Evolutionary conservation across 2,797 vertebrate species (phyloP).

Genomic region (Triplophysa yarkandensis): DNA sequence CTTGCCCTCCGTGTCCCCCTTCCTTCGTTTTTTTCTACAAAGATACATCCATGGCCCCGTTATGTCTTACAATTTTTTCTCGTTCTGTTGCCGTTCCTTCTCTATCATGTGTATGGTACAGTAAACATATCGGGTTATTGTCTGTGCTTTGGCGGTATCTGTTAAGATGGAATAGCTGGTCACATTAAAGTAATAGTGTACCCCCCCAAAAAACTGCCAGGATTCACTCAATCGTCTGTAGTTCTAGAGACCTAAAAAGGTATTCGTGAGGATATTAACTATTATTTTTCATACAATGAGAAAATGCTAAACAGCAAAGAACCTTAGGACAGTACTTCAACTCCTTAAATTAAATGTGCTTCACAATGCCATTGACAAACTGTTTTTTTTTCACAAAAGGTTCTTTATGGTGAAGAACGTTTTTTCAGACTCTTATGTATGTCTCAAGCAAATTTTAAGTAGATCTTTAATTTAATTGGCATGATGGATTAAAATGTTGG

Average conservation of each 20-base stretch:
- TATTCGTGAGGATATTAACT: neutral
- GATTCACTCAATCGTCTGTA: neutral
- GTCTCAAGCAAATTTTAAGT: too few species aligned
- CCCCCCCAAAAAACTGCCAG: neutral
- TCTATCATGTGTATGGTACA: conserved; percentile 6
- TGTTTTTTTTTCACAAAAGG: too few species aligned
- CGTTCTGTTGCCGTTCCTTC: conserved; percentile 23
- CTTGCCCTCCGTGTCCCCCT: conserved; percentile 53
- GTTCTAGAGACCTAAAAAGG: neutral
- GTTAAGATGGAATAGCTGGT: conserved; percentile 19
- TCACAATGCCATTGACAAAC: too few species aligned
- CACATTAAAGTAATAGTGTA: conserved; percentile 17
- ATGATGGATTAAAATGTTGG: too few species aligned
- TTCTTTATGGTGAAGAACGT: too few species aligned
- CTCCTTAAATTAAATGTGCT: too few species aligned
- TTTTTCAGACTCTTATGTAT: too few species aligned
- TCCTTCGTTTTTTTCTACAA: conserved; percentile 32
- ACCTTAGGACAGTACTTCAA: neutral
- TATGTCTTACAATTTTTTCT: conserved; percentile 39
- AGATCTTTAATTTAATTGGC: too few species aligned
- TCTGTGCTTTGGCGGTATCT: neutral
- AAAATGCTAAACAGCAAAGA: neutral
- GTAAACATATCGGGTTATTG: neutral
- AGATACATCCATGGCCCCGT: conserved; percentile 44
- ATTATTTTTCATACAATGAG: neutral